Evolutionary conservation across 2,797 vertebrate genomes (phyloP).

Genomic region (Semotilus atromaculatus): DNA sequence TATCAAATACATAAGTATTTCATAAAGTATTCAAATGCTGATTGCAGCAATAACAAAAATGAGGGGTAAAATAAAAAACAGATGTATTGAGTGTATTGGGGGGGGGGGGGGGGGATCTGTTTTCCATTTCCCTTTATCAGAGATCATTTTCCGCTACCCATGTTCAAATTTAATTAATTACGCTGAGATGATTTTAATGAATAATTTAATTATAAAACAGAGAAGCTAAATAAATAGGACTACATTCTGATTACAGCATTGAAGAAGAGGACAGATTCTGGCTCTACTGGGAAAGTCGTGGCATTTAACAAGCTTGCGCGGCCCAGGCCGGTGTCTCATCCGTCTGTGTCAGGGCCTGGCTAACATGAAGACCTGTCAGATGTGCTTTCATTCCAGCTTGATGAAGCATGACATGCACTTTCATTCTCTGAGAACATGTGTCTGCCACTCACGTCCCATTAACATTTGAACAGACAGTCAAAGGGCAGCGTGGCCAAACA

Average conservation of each 20-base stretch:
- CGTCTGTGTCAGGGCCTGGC: neutral
- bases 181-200: neutral
- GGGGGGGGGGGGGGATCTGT: too few species aligned
- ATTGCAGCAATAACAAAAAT: neutral
- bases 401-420: slow-evolving; percentile 18
- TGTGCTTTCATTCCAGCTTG: neutral
- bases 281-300: neutral
- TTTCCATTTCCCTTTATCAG: neutral
- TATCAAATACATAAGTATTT: neutral
- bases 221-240: slow-evolving; percentile 1
- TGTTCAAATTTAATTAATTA: slow-evolving; percentile 3
- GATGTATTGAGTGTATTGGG: too few species aligned
- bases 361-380: slow-evolving; percentile 18
- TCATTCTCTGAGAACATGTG: slow-evolving; percentile 29
- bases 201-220: neutral
- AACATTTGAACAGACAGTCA: slow-evolving; percentile 21
- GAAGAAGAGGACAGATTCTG: neutral
- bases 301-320: slow-evolving; percentile 17
- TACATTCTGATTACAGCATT: neutral
- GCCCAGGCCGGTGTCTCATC: neutral
- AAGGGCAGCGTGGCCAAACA: slow-evolving; percentile 18
- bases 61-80: neutral
- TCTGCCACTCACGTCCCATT: slow-evolving; percentile 26
- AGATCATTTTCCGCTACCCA: neutral
- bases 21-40: neutral